Base-by-base conservation (phyloP, 1,140 invertebrate species). In the Trigoniulus corallinus region DNA sequence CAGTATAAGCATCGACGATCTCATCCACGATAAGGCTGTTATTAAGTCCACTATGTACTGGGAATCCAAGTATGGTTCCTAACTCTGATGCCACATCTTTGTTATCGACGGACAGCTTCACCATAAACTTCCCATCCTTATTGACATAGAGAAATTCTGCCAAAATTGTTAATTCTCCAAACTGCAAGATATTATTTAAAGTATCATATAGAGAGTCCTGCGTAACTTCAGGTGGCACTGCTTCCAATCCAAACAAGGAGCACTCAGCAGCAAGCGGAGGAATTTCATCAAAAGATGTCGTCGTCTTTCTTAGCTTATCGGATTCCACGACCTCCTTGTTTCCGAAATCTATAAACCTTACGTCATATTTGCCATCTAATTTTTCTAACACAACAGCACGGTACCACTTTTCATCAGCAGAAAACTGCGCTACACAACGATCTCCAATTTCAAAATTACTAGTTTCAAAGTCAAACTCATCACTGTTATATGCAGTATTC, bases 361-460 rank as follows among this genome's bases (percentile, higher is more conserved):
- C 42, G 7, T 7, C 20, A 44, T 10, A 12, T 10, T 21, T 10
- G 21, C 21, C 21, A 12, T 21, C 42, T 44, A 39, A 21, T 21
- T 21, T 44, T 56, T 84, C 80, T 1, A 84, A 69, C 15, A 88
- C 77, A 56, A 79, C 73, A 1, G 83, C 84, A 54, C 86, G 70
- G 59, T 88, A 88, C 84, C 84, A 91, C 1, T 66, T 62, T 37
- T 78, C 73, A 59, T 88, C 81, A 1, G 77, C 74, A 0, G 74
- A 76, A 59, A 79, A 86, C 50, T 77, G 71, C 0, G 82, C 84
- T 29, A 80, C 68, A 62, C 84, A 88, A 1, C 79, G 59, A 1
- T 74, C 72, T 3, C 78, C 77, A 48, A 76, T 58, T 27, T 58
- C 55, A 37, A 52, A 29, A 10, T 49, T 44, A 21, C 12, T 10